Evolutionary conservation across 2,888 invertebrate species (phyloP), one percentile per base, ranked within the genome.

Genomic region (Siphlonurus alternatus): DNA sequence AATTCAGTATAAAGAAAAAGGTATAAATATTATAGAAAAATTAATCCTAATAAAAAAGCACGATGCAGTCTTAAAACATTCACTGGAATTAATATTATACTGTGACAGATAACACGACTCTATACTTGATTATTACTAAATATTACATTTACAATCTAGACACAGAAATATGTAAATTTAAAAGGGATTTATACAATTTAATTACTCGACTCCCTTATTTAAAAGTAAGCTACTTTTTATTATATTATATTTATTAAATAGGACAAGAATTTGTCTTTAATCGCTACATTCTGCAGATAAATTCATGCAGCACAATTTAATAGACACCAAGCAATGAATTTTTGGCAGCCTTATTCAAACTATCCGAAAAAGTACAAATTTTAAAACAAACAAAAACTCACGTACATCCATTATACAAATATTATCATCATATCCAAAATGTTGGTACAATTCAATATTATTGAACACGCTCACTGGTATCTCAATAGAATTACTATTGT

Each of bases 21-120:
- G 38, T 38, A 38, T 38, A 38, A 38, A 38, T 38, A 38, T 38
- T 38, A 56, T 56, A 56, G 56, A 20, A 56, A 38, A 56, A 56
- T 56, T 56, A 20, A 56, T 56, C n/a, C n/a, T 20, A 56, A 56
- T 56, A 56, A 38, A 38, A 38, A 56, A 56, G 56, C 56, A 56
- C 56, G 20, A 20, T 22, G 56, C 56, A 56, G 56, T 56, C 56
- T 56, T 56, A n/a, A 56, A 56, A 56, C 22, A 56, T 56, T 38
- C 38, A 38, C 38, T 38, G 38, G 38, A 38, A 38, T 38, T 10
- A 38, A 10, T 38, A 38, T n/a, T n/a, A n/a, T n/a, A n/a, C n/a
- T n/a, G n/a, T n/a, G n/a, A n/a, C n/a, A n/a, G n/a, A n/a, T n/a
- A n/a, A n/a, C n/a, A n/a, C n/a, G n/a, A n/a, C n/a, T n/a, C n/a